These are phyloP conservation scores for Platyrinchus mystaceus DNA, from an alignment of 2,797 vertebrate genomes.

Conservation along the genomic window DNA sequence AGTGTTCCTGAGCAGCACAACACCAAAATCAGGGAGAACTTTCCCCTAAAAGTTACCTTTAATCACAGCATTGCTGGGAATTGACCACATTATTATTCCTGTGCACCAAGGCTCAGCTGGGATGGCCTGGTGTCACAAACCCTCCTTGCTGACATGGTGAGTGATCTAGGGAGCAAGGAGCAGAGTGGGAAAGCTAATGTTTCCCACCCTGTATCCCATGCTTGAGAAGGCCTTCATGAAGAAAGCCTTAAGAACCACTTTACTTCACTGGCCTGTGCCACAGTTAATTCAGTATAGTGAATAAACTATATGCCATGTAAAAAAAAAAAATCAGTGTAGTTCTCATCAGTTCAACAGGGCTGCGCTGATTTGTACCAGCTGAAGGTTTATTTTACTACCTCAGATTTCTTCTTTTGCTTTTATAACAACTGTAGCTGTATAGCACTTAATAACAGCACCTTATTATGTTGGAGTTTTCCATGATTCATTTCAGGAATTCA, in stretches of 20 bases:
- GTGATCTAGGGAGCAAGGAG: background rate
- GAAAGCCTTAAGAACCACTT: background rate
- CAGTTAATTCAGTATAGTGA: background rate
- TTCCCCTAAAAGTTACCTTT: background rate
- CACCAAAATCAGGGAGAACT: background rate
- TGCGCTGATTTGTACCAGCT: background rate
- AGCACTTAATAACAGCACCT: background rate
- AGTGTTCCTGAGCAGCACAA: background rate
- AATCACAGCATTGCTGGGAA: background rate
- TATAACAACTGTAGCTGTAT: background rate
- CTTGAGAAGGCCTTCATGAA: background rate
- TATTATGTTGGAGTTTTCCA: constrained; percentile 5
- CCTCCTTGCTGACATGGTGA: background rate
- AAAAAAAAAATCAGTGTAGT: background rate
- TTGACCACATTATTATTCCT: background rate
- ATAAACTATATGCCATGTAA: background rate
- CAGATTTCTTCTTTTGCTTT: background rate
- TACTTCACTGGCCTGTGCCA: background rate
- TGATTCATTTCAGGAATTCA: constrained; percentile 7
- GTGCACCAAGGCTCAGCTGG: background rate
- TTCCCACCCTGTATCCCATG: background rate
- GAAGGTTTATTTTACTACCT: background rate
- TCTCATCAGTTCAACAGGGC: background rate
- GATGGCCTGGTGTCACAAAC: background rate
- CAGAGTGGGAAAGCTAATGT: background rate